Conservation (phyloP, 2,888 invertebrate species). For the Apocheima hispidaria region DNA sequence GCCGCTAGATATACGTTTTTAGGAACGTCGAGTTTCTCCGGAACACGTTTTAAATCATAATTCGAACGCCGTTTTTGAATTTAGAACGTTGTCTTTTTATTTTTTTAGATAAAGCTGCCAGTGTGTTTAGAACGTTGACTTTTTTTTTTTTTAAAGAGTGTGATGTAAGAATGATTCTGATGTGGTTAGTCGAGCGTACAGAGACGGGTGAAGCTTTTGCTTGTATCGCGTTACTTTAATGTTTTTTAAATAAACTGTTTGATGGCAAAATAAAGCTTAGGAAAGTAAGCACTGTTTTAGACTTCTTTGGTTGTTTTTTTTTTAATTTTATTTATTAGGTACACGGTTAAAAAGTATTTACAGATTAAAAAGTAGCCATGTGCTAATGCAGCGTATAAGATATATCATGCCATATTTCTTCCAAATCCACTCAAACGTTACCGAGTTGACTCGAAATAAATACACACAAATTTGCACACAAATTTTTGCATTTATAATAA, state of each 20-base stretch:
- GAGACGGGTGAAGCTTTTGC: conserved; percentile 13
- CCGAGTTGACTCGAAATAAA: too few species aligned
- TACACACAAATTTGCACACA: too few species aligned
- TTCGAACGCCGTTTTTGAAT: conserved; percentile 83
- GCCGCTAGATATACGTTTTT: conserved; percentile 82
- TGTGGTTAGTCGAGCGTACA: conserved; percentile 26
- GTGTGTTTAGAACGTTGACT: conserved; percentile 30
- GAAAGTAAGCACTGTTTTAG: too few species aligned
- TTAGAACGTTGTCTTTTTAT: conserved; percentile 81
- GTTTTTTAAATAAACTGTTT: conserved; percentile 16
- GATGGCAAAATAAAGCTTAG: background rate
- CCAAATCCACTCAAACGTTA: too few species aligned
- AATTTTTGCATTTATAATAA: too few species aligned
- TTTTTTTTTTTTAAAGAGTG: conserved; percentile 16
- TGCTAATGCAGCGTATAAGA: too few species aligned
- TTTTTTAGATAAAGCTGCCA: conserved; percentile 52
- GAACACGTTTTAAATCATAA: conserved; percentile 86
- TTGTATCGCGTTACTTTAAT: conserved; percentile 23
- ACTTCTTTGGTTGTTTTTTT: too few species aligned
- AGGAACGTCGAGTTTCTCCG: conserved; percentile 84
- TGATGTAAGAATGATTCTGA: conserved; percentile 32
- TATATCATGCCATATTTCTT: too few species aligned
- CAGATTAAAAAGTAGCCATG: too few species aligned
- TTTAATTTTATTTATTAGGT: background rate
- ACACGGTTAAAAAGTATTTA: too few species aligned